Conservation (phyloP, 2,113 vertebrate species). For the Coreoperca whiteheadi region DNA sequence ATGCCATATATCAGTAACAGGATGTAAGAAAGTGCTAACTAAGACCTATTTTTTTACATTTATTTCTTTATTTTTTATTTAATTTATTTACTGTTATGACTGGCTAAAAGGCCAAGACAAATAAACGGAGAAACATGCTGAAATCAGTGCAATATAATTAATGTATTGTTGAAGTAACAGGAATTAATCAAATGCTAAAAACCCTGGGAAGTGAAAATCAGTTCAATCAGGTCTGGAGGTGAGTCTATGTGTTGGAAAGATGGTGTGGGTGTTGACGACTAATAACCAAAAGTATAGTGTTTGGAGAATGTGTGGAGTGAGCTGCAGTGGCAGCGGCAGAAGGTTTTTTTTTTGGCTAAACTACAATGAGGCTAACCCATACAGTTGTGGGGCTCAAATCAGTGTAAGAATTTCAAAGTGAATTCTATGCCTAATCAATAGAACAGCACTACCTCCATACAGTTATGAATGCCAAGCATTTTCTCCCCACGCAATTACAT, state of each 20-base stretch:
- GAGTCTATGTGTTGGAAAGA: slow-evolving; percentile 26
- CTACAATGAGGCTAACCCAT: too few relatives aligned
- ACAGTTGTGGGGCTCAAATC: too few relatives aligned
- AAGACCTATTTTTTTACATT: neutral
- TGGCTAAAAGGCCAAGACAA: neutral
- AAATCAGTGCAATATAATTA: neutral
- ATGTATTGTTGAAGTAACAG: neutral
- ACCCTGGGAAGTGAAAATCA: neutral
- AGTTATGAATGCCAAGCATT: too few relatives aligned
- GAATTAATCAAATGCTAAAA: slow-evolving; percentile 25
- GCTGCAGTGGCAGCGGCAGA: too few relatives aligned
- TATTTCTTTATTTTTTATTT: neutral
- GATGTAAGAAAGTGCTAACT: neutral
- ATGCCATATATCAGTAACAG: neutral
- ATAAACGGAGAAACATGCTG: neutral
- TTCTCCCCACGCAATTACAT: too few relatives aligned
- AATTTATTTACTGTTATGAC: neutral
- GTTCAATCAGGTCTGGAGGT: neutral
- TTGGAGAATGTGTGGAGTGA: slow-evolving; percentile 13
- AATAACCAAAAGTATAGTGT: neutral
- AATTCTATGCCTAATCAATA: too few relatives aligned
- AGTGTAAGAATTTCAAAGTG: too few relatives aligned
- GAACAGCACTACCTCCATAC: too few relatives aligned
- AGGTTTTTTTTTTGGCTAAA: too few relatives aligned
- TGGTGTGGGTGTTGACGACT: neutral